A percentile compares a stretch with the other conserved stretches of the same genome.
Evolutionary conservation across 2,888 invertebrate species (phyloP).

Genomic region (Leistus spinibarbis): DNA sequence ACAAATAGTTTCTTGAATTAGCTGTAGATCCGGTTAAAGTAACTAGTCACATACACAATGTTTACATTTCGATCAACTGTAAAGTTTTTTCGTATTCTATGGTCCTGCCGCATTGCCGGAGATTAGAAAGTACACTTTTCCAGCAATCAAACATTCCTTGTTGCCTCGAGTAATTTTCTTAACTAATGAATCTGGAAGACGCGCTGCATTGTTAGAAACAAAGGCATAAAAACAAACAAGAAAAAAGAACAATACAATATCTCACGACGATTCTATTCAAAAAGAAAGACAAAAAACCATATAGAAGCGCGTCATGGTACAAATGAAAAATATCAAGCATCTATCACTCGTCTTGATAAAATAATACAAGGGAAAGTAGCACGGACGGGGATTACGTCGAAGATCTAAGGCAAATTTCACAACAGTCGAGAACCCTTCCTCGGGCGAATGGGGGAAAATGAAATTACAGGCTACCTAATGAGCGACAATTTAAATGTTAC

Average conservation of each 20-base stretch:
- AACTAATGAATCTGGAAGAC: not conserved
- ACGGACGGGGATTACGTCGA: constrained; percentile 24
- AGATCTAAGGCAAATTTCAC: constrained; percentile 27
- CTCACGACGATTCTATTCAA: not conserved
- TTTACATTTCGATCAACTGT: no score
- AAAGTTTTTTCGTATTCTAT: no score
- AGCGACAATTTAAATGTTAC: not conserved
- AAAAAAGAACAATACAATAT: no score
- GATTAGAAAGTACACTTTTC: no score
- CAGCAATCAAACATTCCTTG: no score
- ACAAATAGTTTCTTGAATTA: no score
- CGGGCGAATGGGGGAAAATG: not conserved
- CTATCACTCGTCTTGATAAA: constrained; percentile 27
- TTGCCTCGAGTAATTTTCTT: no score
- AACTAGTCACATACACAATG: no score
- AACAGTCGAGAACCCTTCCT: constrained; percentile 6
- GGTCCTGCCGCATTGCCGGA: no score
- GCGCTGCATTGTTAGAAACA: not conserved
- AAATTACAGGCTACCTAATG: not conserved
- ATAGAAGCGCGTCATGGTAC: not conserved
- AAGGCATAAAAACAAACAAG: not conserved
- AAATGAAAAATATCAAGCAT: constrained; percentile 28
- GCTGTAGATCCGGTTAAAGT: no score
- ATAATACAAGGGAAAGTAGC: constrained; percentile 8
- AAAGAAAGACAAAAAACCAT: not conserved